phyloP scores from a whole-genome alignment of 2,888 invertebrate genomes.

The Gastracanthus pulcherrimus region DNA sequence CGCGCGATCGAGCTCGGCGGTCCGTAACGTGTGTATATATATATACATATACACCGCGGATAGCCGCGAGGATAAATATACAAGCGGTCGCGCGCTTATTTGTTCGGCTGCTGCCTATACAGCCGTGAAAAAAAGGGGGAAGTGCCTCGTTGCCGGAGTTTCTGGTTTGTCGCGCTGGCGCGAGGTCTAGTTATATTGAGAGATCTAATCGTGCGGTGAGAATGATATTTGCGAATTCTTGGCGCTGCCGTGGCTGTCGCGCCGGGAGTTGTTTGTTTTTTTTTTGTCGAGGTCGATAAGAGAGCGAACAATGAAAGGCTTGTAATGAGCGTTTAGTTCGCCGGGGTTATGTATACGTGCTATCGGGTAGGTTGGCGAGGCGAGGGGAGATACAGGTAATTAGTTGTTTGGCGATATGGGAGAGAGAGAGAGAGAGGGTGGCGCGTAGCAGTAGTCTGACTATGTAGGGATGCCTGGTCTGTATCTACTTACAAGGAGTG shows the following conservation, averaged over 20 bases:
- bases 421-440: too few species aligned
- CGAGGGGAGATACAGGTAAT: neutral
- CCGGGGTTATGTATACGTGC: neutral
- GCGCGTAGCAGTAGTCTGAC: neutral
- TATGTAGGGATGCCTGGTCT: neutral
- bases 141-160: neutral
- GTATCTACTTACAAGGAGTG: neutral
- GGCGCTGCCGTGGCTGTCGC: too few species aligned
- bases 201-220: neutral
- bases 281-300: neutral
- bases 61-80: too few species aligned
- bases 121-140: neutral
- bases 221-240: neutral
- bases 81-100: neutral
- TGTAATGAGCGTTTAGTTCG: neutral
- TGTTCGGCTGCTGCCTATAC: conserved; percentile 12
- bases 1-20: conserved; percentile 58
- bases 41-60: conserved; percentile 15
- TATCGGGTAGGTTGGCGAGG: neutral
- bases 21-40: conserved; percentile 54
- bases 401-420: neutral
- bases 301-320: neutral
- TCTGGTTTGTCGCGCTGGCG: neutral
- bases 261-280: too few species aligned
- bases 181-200: neutral